phyloP scores from a whole-genome alignment of 2,113 vertebrate genomes.

The Phaetusa simplex region DNA sequence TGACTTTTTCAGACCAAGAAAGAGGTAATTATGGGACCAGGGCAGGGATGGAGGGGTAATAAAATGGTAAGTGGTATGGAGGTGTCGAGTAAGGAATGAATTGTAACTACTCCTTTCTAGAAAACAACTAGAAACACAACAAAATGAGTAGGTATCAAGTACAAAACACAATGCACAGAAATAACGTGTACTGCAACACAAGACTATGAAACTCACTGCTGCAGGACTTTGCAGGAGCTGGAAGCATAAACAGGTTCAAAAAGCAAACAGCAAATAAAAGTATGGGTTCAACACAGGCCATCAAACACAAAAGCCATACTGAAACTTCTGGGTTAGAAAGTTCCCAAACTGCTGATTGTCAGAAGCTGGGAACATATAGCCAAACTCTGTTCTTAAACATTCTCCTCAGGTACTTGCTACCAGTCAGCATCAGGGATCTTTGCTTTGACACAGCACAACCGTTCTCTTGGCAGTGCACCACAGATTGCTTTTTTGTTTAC shows the following conservation, averaged over 20 bases:
- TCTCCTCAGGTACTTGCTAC: neutral
- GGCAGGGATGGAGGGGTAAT: neutral
- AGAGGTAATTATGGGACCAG: neutral
- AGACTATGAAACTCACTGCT: neutral
- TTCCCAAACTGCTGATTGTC: neutral
- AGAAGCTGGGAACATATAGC: neutral
- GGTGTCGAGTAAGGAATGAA: neutral
- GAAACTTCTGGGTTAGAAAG: neutral
- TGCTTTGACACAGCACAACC: neutral
- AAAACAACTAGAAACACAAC: neutral
- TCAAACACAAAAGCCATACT: neutral
- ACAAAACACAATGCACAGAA: neutral
- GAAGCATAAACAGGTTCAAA: neutral
- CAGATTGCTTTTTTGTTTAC: neutral
- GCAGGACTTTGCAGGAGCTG: neutral
- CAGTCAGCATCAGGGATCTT: neutral
- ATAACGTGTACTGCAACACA: neutral
- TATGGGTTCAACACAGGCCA: neutral
- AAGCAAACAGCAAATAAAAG: neutral
- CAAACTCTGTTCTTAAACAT: neutral
- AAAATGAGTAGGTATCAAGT: neutral
- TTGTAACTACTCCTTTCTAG: neutral
- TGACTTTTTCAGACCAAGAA: neutral
- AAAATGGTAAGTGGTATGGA: neutral
- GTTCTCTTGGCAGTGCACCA: neutral